Evolutionary conservation across 2,888 invertebrate genomes (phyloP).

Genomic region (Cataglyphis rosenhaueri): DNA sequence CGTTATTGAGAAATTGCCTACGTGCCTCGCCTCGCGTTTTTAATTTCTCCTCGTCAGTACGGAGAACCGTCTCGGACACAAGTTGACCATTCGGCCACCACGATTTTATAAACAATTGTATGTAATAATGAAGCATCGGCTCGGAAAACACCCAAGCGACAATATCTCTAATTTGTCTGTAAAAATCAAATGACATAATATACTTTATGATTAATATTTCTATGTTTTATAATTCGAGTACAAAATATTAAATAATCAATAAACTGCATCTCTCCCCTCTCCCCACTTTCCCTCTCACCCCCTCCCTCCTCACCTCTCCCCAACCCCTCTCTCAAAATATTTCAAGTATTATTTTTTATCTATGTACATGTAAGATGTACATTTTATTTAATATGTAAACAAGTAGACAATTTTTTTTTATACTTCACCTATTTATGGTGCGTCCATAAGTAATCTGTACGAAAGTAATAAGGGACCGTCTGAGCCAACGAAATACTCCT

Average conservation of each 20-base stretch:
- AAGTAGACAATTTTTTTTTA: neutral
- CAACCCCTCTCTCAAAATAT: conserved; percentile 22
- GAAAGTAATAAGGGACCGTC: conserved; percentile 95
- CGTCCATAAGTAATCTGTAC: conserved; percentile 97
- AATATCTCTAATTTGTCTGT: conserved; percentile 94
- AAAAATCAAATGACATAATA: conserved; percentile 26
- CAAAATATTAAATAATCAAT: conserved; percentile 5
- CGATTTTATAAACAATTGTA: conserved; percentile 92
- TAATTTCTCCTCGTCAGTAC: conserved; percentile 89
- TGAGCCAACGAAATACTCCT: conserved; percentile 94
- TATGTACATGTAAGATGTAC: neutral
- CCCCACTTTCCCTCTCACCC: neutral
- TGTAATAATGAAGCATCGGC: conserved; percentile 95
- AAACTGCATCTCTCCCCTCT: neutral
- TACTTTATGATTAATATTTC: neutral
- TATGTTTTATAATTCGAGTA: neutral
- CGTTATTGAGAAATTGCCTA: conserved; percentile 90
- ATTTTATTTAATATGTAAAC: neutral
- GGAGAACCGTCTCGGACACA: conserved; percentile 86
- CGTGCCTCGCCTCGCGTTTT: conserved; percentile 90
- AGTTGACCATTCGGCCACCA: conserved; percentile 96
- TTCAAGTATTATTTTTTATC: neutral
- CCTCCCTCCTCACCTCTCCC: neutral
- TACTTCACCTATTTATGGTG: conserved; percentile 92
- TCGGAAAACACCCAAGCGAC: conserved; percentile 95